Conservation (phyloP, 2,797 vertebrate genomes). For the Aldrovandia affinis region DNA sequence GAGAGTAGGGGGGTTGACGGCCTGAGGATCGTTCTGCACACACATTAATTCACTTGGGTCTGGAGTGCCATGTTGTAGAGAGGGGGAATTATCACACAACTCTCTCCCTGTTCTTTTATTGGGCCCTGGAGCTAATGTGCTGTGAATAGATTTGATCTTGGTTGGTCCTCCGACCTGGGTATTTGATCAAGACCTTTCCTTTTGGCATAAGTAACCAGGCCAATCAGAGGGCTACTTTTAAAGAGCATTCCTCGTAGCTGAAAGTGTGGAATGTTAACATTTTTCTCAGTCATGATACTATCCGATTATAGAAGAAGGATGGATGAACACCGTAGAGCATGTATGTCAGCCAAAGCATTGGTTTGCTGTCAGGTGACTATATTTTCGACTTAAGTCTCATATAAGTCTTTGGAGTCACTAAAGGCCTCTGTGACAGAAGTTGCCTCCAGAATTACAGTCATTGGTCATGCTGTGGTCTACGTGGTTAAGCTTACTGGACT, state of each 20-base stretch:
- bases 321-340: not conserved
- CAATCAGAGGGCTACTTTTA: too few species aligned
- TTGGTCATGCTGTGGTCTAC: not conserved
- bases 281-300: not conserved
- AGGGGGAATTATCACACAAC: not conserved
- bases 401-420: not conserved
- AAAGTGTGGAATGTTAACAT: too few species aligned
- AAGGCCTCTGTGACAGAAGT: not conserved
- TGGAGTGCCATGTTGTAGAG: constrained; percentile 2
- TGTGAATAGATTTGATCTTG: too few species aligned
- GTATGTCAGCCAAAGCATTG: not conserved
- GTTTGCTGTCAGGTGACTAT: too few species aligned
- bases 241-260: too few species aligned
- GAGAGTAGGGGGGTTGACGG: too few species aligned
- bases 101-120: not conserved
- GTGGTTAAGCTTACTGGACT: not conserved
- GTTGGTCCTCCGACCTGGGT: too few species aligned
- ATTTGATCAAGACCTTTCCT: too few species aligned
- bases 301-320: not conserved
- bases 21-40: not conserved
- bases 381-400: not conserved
- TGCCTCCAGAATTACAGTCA: not conserved
- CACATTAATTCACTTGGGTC: not conserved
- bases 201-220: too few species aligned
- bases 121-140: not conserved